These are phyloP conservation scores for Meiosimyza decipiens DNA, from an alignment of 2,888 invertebrate species.

Conservation along the genomic window DNA sequence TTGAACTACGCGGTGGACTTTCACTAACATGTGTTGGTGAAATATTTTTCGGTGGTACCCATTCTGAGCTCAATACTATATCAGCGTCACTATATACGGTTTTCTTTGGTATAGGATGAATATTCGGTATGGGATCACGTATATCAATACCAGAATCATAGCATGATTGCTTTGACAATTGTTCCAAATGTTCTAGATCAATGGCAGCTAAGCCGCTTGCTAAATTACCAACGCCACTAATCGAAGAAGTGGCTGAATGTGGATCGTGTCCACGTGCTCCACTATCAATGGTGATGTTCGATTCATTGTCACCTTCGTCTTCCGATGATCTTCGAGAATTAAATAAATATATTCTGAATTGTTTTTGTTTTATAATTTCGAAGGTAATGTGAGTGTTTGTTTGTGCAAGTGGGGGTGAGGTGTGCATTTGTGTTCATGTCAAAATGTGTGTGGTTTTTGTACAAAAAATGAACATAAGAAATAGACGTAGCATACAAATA, in stretches of 20 bases:
- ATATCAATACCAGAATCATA: slow-evolving; percentile 93
- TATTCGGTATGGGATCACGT: slow-evolving; percentile 78
- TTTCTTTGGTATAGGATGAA: slow-evolving; percentile 72
- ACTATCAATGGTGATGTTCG: slow-evolving; percentile 62
- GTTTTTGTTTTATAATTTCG: slow-evolving; percentile 45
- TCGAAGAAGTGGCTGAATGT: slow-evolving; percentile 58
- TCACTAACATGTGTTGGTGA: slow-evolving; percentile 77
- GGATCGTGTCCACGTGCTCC: slow-evolving; percentile 60
- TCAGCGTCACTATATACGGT: slow-evolving; percentile 85
- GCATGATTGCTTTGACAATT: slow-evolving; percentile 84
- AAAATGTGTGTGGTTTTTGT: slow-evolving; percentile 28
- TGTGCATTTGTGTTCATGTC: slow-evolving; percentile 19
- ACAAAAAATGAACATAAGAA: slow-evolving; percentile 24
- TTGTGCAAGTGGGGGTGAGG: slow-evolving; percentile 21
- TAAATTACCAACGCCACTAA: slow-evolving; percentile 51
- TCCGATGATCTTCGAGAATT: slow-evolving; percentile 67
- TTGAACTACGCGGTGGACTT: slow-evolving; percentile 64
- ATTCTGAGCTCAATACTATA: slow-evolving; percentile 86
- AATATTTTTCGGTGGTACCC: slow-evolving; percentile 87
- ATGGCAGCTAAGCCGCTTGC: slow-evolving; percentile 55
- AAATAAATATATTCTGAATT: slow-evolving; percentile 64
- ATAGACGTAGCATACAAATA: slow-evolving; percentile 38
- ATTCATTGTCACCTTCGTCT: slow-evolving; percentile 66
- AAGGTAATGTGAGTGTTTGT: not conserved
- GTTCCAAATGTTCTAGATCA: slow-evolving; percentile 68